Evolutionary conservation across 2,888 invertebrate species (phyloP).

Genomic region (Hypomecis punctinalis): DNA sequence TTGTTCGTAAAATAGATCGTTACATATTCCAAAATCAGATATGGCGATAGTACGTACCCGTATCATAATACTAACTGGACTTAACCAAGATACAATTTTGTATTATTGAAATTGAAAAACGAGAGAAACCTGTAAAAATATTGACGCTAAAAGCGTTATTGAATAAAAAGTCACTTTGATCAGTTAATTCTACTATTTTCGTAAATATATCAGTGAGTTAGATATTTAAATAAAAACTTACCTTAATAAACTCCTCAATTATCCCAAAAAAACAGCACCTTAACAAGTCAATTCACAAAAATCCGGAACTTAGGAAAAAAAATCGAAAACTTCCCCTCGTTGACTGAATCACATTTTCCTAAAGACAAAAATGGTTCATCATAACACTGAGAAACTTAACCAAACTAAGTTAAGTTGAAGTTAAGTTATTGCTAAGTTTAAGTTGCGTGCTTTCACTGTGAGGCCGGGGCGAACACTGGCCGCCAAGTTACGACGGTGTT

Average conservation of each 20-base stretch:
- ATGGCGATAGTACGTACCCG: no score
- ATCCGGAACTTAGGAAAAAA: slow-evolving; percentile 49
- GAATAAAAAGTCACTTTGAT: no score
- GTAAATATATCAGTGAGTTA: neutral
- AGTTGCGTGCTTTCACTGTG: slow-evolving; percentile 42
- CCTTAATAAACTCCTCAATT: slow-evolving; percentile 54
- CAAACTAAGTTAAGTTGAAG: slow-evolving; percentile 24
- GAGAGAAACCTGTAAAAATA: no score
- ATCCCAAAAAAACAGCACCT: slow-evolving; percentile 54
- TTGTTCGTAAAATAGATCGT: no score
- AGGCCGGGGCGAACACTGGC: slow-evolving; percentile 42
- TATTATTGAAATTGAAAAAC: no score
- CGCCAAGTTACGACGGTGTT: slow-evolving; percentile 6
- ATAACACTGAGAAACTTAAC: slow-evolving; percentile 43
- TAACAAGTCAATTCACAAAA: slow-evolving; percentile 44
- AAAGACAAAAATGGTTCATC: slow-evolving; percentile 79
- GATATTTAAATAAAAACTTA: slow-evolving; percentile 30
- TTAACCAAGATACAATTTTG: no score
- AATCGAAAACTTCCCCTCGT: slow-evolving; percentile 54
- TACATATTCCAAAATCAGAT: no score
- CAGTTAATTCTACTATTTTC: neutral
- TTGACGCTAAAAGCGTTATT: no score
- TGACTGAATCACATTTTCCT: slow-evolving; percentile 82
- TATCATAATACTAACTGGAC: no score
- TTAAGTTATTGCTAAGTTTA: slow-evolving; percentile 23